Evolutionary conservation across 2,113 vertebrate species (phyloP).

Genomic region (Pipra filicauda): DNA sequence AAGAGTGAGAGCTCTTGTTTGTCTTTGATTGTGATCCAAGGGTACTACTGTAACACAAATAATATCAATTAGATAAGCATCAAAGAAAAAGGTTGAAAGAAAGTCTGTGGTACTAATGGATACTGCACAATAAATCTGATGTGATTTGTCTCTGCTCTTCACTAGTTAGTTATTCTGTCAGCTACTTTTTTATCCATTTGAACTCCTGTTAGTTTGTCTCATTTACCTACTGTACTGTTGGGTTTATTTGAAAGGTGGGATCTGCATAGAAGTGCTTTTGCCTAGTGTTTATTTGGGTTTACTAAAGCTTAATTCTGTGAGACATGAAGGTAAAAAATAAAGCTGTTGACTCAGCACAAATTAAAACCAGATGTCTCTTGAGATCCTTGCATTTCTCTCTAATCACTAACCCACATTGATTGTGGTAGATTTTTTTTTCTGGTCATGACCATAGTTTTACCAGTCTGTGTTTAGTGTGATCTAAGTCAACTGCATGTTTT

Average conservation of each 20-base stretch:
- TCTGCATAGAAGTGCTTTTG: background rate
- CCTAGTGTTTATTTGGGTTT: background rate
- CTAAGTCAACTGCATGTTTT: background rate
- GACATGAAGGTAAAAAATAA: slow-evolving; percentile 18
- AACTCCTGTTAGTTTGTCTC: background rate
- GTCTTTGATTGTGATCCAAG: background rate
- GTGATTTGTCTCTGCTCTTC: background rate
- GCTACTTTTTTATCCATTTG: background rate
- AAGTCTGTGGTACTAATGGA: background rate
- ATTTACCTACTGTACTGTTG: background rate
- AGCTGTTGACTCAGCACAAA: slow-evolving; percentile 23
- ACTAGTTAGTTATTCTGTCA: background rate
- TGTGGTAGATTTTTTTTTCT: slow-evolving; percentile 24
- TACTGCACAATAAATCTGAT: background rate
- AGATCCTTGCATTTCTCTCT: slow-evolving; percentile 19
- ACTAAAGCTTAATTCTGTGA: background rate
- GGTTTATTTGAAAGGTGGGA: background rate
- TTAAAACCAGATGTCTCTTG: slow-evolving; percentile 41
- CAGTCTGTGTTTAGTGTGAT: background rate
- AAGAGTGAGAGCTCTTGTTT: background rate
- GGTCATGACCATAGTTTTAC: background rate
- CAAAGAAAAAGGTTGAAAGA: background rate
- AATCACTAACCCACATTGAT: slow-evolving; percentile 5
- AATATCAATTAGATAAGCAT: background rate
- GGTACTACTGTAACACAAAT: background rate